phyloP scores from a whole-genome alignment of 1,140 invertebrate genomes.

The Drosophila nigromelanica region DNA sequence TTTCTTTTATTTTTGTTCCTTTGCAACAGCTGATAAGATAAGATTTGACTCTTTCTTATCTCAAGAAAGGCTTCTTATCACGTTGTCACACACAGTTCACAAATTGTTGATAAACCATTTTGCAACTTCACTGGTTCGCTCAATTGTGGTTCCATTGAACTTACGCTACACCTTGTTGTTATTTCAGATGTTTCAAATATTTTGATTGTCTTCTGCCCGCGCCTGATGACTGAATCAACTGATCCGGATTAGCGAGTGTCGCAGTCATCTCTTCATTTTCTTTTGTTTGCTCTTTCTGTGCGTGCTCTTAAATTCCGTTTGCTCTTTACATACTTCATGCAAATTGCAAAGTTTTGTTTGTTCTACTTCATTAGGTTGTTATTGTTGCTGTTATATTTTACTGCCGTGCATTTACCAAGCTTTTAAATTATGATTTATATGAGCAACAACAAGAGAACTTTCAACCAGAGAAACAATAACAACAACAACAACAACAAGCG shows the following conservation, averaged over 20 bases:
- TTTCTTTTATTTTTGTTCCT: not conserved
- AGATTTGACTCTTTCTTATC: conserved; percentile 20
- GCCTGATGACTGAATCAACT: not conserved
- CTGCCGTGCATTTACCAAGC: conserved; percentile 8
- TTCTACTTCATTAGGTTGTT: conserved; percentile 47
- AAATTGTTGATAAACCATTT: conserved; percentile 1
- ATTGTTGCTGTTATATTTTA: conserved; percentile 21
- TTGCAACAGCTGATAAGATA: conserved; percentile 51
- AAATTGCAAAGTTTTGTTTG: conserved; percentile 48
- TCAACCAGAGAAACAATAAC: not conserved
- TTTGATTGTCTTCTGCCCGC: not conserved
- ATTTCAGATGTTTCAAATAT: not conserved
- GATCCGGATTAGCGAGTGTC: conserved; percentile 27
- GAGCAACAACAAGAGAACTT: conserved; percentile 21
- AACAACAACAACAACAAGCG: conserved; percentile 27
- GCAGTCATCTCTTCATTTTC: conserved; percentile 12
- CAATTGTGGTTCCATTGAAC: conserved; percentile 30
- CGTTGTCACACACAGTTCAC: not conserved
- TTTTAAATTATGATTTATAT: conserved; percentile 70
- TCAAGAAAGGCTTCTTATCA: conserved; percentile 23
- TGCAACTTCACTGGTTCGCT: not conserved
- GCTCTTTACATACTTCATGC: conserved; percentile 15
- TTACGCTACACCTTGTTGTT: conserved; percentile 16
- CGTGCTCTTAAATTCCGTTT: conserved; percentile 2
- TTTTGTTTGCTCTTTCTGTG: not conserved